These are phyloP conservation scores for Rhagophthalmus giganteus DNA, from an alignment of 2,888 invertebrate genomes.

Conservation along the genomic window DNA sequence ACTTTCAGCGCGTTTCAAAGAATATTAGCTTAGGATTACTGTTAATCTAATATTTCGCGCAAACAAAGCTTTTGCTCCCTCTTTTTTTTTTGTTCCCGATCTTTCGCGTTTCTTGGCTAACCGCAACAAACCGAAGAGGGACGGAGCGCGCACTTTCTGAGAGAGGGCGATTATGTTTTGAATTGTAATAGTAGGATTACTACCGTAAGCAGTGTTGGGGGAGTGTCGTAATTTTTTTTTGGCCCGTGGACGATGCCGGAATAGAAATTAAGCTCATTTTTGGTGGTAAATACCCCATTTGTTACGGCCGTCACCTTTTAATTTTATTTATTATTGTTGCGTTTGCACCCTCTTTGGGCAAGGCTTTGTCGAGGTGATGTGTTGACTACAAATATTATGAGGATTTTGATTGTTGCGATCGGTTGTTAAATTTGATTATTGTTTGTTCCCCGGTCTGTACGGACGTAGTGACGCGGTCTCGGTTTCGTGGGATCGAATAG, in stretches of 20 bases:
- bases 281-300: conserved; percentile 48
- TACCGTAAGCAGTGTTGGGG: conserved; percentile 37
- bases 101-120: conserved; percentile 15
- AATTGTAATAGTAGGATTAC: conserved; percentile 40
- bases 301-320: conserved; percentile 45
- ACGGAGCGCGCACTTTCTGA: conserved; percentile 9
- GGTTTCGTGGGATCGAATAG: no score
- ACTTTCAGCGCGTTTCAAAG: conserved; percentile 49
- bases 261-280: conserved; percentile 51
- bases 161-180: conserved; percentile 26
- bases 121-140: conserved; percentile 18
- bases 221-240: conserved; percentile 23
- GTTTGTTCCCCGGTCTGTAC: no score
- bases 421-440: no score
- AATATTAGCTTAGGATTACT: conserved; percentile 51
- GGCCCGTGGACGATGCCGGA: conserved; percentile 38
- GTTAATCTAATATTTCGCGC: conserved; percentile 48
- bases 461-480: no score
- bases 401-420: no score
- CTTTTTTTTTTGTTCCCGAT: conserved; percentile 11
- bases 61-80: conserved; percentile 19
- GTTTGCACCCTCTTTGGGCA: conserved; percentile 22
- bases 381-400: no score
- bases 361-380: no score
- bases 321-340: conserved; percentile 43